Conservation (phyloP, 2,113 vertebrate genomes). For the Bos javanicus region DNA sequence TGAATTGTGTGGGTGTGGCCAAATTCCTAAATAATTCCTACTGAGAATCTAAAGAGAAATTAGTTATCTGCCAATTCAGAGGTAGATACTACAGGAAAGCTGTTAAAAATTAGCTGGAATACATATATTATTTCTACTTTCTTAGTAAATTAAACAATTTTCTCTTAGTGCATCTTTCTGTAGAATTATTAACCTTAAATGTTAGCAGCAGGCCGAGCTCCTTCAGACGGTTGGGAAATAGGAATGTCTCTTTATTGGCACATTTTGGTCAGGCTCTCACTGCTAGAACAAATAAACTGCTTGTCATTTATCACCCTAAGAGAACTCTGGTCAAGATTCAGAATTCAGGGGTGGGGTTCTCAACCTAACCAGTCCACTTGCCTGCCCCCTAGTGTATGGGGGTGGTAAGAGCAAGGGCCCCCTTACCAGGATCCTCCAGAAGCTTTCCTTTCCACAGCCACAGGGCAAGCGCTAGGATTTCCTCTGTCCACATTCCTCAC, state of each 20-base stretch:
- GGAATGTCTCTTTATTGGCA: background rate
- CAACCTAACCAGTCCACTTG: background rate
- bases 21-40: slow-evolving; percentile 22
- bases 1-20: background rate
- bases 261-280: background rate
- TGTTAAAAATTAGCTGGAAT: background rate
- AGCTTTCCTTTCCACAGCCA: background rate
- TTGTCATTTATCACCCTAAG: background rate
- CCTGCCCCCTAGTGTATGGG: background rate
- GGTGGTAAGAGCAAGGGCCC: background rate
- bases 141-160: slow-evolving; percentile 9
- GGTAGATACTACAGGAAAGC: background rate
- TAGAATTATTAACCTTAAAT: background rate
- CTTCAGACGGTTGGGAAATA: background rate
- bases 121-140: background rate
- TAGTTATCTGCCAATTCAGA: background rate
- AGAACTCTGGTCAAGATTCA: background rate
- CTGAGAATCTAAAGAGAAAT: background rate
- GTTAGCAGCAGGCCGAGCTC: background rate
- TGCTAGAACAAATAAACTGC: background rate
- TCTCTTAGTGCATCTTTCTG: background rate
- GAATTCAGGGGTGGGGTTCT: background rate
- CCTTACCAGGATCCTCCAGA: background rate
- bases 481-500: background rate
- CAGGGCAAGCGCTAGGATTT: background rate